Conservation (phyloP, 2,113 vertebrate genomes). For the Eulacestoma nigropectus region DNA sequence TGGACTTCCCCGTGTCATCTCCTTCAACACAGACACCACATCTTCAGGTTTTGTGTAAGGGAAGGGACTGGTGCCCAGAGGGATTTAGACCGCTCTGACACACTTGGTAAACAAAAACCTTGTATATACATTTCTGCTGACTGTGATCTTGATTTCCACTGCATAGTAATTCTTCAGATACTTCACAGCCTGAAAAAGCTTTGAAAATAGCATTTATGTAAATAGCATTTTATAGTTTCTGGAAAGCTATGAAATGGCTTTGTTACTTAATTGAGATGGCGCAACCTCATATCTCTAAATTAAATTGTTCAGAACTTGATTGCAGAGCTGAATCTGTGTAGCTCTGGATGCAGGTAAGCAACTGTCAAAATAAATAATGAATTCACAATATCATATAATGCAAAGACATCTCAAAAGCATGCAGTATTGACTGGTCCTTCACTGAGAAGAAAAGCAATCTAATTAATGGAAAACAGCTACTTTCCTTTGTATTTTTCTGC, state of each 20-base stretch:
- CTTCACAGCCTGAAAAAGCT: not conserved
- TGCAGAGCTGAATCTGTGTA: not conserved
- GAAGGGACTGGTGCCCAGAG: too few species aligned
- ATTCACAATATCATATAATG: not conserved
- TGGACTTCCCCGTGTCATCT: not conserved
- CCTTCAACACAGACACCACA: fast-evolving
- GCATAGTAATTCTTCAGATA: not conserved
- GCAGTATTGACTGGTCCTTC: not conserved
- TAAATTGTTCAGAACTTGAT: not conserved
- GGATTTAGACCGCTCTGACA: fast-evolving
- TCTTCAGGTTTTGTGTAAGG: not conserved
- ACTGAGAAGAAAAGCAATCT: not conserved
- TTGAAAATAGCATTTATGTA: not conserved
- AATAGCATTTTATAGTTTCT: not conserved
- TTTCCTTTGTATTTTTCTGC: not conserved
- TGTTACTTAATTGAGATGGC: not conserved
- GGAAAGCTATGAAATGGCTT: not conserved
- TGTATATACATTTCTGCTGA: fast-evolving
- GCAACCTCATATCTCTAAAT: not conserved
- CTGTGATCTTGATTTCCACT: not conserved
- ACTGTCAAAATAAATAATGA: not conserved
- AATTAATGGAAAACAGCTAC: not conserved
- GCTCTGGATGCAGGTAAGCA: not conserved
- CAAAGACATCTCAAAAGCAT: not conserved
- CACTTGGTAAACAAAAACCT: not conserved